These are phyloP conservation scores for Danaus plexippus DNA, from an alignment of 1,140 invertebrate genomes.

Conservation along the genomic window DNA sequence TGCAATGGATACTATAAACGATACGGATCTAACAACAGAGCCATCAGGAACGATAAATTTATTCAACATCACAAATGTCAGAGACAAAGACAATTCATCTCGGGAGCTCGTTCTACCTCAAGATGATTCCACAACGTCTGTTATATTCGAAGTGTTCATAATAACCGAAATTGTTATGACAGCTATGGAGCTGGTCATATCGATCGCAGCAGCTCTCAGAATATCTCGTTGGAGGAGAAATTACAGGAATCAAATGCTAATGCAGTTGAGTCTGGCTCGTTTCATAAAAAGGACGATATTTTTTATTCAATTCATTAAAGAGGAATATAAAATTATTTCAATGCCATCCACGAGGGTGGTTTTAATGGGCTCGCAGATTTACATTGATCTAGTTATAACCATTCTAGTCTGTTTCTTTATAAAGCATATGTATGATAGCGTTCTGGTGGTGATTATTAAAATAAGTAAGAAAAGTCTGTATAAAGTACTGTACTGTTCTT, in stretches of 20 bases:
- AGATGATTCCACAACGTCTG: neutral
- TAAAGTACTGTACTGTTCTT: conserved; percentile 38
- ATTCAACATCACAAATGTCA: too few species aligned
- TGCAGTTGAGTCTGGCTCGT: conserved; percentile 48
- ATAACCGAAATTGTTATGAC: conserved; percentile 53
- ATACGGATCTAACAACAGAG: too few species aligned
- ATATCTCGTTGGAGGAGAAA: conserved; percentile 47
- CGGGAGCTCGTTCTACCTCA: conserved; percentile 7
- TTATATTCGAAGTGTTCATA: conserved; percentile 41
- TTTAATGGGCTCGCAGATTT: conserved; percentile 34
- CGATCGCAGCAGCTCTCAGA: conserved; percentile 40
- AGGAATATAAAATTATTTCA: conserved; percentile 16
- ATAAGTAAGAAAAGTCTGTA: conserved; percentile 42
- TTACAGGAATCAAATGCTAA: conserved; percentile 61
- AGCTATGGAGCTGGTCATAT: conserved; percentile 42
- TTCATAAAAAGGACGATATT: conserved; percentile 46
- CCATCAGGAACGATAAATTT: too few species aligned
- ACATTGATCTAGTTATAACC: conserved; percentile 52
- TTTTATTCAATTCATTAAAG: conserved; percentile 33
- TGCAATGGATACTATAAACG: conserved; percentile 16
- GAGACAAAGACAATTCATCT: conserved; percentile 17
- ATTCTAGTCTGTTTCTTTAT: conserved; percentile 55
- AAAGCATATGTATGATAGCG: conserved; percentile 58
- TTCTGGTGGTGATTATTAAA: conserved; percentile 54
- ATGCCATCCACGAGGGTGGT: conserved; percentile 11